Conservation (phyloP, 1,140 invertebrate genomes). For the Meloidogyne exigua region DNA sequence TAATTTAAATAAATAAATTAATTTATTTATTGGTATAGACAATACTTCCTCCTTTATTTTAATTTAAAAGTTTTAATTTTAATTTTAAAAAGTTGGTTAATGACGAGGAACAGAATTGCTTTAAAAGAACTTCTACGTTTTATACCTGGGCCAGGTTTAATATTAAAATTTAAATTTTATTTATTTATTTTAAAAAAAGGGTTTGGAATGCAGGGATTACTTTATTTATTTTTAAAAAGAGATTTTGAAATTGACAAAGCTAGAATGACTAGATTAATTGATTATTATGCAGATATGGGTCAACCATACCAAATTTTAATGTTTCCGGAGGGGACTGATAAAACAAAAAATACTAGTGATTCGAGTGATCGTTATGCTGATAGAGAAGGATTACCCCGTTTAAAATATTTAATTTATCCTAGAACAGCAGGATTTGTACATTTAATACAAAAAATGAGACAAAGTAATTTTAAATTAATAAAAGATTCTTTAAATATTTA, state of each 20-base stretch:
- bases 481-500: too few species aligned
- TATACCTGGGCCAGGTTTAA: constrained; percentile 74
- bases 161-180: neutral
- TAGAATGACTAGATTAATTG: constrained; percentile 67
- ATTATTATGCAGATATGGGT: constrained; percentile 73
- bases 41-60: too few species aligned
- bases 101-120: constrained; percentile 75
- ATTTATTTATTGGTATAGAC: too few species aligned
- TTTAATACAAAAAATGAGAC: constrained; percentile 57
- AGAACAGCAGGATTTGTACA: constrained; percentile 60
- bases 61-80: too few species aligned
- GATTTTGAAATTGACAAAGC: constrained; percentile 76
- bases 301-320: constrained; percentile 72
- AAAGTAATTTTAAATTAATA: constrained; percentile 36
- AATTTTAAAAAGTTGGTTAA: constrained; percentile 60
- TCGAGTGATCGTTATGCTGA: constrained; percentile 57
- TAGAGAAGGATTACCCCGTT: constrained; percentile 48
- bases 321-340: constrained; percentile 85
- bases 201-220: constrained; percentile 84
- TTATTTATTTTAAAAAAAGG: constrained; percentile 65
- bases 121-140: constrained; percentile 78
- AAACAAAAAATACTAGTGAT: constrained; percentile 70
- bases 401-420: constrained; percentile 60
- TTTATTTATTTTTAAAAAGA: constrained; percentile 79
- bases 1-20: too few species aligned